Percentiles rank a stretch among this genome's conserved stretches.
These are phyloP conservation scores for Polymixis flavicincta DNA, from an alignment of 2,888 invertebrate genomes.

Conservation along the genomic window DNA sequence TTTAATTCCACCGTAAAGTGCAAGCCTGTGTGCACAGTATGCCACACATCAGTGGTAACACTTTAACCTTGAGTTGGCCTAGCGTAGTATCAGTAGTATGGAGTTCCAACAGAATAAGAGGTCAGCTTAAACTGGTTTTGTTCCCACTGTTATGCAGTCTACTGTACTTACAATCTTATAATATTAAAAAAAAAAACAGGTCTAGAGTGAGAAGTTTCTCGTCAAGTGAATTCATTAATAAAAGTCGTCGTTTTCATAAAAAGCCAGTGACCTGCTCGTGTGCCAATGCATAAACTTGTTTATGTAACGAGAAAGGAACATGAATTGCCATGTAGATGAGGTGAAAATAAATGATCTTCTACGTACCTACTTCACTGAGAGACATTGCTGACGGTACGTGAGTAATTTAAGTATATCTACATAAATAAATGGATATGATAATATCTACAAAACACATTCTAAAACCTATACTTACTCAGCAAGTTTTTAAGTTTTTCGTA, in stretches of 20 bases:
- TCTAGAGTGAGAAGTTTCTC: slow-evolving; percentile 43
- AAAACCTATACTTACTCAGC: slow-evolving; percentile 5
- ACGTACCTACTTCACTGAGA: slow-evolving; percentile 10
- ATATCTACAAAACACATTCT: background rate
- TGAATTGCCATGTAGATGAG: slow-evolving; percentile 43
- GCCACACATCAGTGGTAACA: background rate
- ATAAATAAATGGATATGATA: background rate
- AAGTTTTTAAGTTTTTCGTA: slow-evolving; percentile 1
- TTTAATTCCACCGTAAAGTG: no score
- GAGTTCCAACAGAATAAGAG: background rate
- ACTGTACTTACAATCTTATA: slow-evolving; percentile 12
- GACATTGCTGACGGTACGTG: background rate
- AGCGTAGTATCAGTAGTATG: no score
- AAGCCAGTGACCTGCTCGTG: slow-evolving; percentile 49
- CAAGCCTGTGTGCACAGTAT: no score
- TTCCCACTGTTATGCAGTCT: background rate
- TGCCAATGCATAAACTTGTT: slow-evolving; percentile 47
- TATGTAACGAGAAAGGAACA: slow-evolving; percentile 56
- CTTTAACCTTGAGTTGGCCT: background rate
- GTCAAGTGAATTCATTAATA: slow-evolving; percentile 45
- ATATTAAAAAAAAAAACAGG: slow-evolving; percentile 37
- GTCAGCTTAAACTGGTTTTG: background rate
- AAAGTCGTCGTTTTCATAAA: slow-evolving; percentile 51
- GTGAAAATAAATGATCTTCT: slow-evolving; percentile 36
- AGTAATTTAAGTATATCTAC: background rate